Evolutionary conservation across 2,113 vertebrate genomes (phyloP).

Genomic region (Poecilia latipinna): DNA sequence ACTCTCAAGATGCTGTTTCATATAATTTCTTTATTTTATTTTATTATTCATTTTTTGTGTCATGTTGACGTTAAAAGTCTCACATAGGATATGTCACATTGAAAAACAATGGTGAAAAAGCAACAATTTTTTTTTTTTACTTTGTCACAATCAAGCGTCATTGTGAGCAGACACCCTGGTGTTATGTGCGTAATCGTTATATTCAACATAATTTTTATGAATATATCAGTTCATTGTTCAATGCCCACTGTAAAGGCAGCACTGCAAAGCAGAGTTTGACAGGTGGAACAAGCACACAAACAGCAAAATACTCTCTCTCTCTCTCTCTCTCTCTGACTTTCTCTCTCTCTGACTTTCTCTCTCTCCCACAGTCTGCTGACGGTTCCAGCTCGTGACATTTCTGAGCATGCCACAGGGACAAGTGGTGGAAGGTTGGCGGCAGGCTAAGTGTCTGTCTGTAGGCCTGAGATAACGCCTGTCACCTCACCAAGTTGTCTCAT

Average conservation of each 20-base stretch:
- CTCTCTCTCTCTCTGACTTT: constrained; percentile 3
- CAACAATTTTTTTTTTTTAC: not conserved
- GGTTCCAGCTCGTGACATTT: constrained; percentile 74
- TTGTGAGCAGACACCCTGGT: not conserved
- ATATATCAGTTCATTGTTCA: constrained; percentile 2
- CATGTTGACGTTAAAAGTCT: too few species aligned
- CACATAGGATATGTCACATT: too few species aligned
- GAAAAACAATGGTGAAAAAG: not conserved
- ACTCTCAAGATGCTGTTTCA: too few species aligned
- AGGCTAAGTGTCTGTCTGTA: constrained; percentile 76
- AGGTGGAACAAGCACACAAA: constrained; percentile 31
- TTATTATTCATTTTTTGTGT: too few species aligned
- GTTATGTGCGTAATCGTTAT: not conserved
- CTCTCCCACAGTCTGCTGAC: constrained; percentile 15
- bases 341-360: not conserved
- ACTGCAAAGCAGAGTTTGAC: constrained; percentile 14
- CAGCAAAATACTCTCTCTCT: constrained; percentile 20
- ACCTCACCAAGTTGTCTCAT: constrained; percentile 59
- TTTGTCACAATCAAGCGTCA: too few species aligned
- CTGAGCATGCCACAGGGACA: constrained; percentile 71
- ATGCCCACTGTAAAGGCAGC: not conserved
- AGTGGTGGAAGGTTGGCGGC: constrained; percentile 67
- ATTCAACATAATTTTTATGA: constrained; percentile 30
- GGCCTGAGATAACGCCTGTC: constrained; percentile 74
- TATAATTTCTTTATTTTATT: too few species aligned